Evolutionary conservation across 2,888 invertebrate species (phyloP).

Genomic region (Cryptops parisi): DNA sequence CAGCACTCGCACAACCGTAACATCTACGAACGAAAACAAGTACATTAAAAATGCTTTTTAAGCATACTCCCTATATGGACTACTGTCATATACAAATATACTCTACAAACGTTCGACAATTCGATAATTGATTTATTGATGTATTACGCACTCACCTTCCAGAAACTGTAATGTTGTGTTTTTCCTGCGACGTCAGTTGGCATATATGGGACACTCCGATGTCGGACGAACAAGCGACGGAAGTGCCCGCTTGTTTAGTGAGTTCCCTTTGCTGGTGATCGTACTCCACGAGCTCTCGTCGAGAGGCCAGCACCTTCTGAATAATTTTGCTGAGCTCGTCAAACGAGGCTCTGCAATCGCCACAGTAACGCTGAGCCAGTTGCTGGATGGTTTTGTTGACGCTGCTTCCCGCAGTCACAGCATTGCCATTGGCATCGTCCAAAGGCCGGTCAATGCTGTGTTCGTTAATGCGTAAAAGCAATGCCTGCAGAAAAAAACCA

Average conservation of each 20-base stretch:
- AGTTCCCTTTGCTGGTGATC: constrained; percentile 45
- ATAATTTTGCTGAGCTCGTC: constrained; percentile 67
- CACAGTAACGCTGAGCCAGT: constrained; percentile 86
- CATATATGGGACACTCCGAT: constrained; percentile 1
- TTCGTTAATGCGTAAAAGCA: constrained; percentile 75
- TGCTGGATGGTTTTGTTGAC: constrained; percentile 88
- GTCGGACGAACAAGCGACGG: constrained; percentile 9
- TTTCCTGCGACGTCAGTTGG: constrained; percentile 1
- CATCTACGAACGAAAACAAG: constrained; percentile 45
- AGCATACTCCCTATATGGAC: no score
- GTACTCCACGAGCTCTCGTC: constrained; percentile 78
- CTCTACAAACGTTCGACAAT: no score
- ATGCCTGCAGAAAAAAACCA: constrained; percentile 19
- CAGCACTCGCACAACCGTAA: constrained; percentile 55
- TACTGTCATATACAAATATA: no score
- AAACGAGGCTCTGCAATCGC: constrained; percentile 84
- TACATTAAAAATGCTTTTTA: no score
- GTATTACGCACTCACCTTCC: constrained; percentile 14
- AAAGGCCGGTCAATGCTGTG: constrained; percentile 40
- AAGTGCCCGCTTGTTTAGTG: constrained; percentile 2
- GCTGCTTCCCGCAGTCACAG: constrained; percentile 21
- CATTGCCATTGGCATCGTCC: constrained; percentile 27
- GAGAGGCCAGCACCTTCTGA: constrained; percentile 78
- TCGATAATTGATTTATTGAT: constrained; percentile 13
- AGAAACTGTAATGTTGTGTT: constrained; percentile 10